Percentiles rank a stretch among this genome's conserved stretches.
These are phyloP conservation scores for Zoanthus sansibaricus DNA, from an alignment of 92 coral and sea anemone species.

Conservation along the genomic window DNA sequence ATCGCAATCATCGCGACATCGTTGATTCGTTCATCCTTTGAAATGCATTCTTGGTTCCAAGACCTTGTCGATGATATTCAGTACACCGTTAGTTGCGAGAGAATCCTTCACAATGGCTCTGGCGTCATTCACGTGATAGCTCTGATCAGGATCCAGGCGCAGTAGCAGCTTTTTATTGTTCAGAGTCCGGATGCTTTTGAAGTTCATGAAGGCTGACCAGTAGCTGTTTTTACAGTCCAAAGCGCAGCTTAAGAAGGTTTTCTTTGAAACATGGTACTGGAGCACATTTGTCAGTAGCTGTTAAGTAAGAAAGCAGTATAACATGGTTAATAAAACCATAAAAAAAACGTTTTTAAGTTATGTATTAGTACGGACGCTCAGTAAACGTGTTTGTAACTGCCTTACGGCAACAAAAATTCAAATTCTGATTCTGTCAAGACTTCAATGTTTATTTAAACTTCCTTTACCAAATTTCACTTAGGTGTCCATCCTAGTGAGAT, in stretches of 20 bases:
- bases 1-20: neutral
- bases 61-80: conserved; percentile 81
- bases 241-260: conserved; percentile 78
- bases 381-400: too few relatives aligned
- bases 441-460: too few relatives aligned
- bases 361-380: too few relatives aligned
- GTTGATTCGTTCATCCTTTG: too few relatives aligned
- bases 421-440: too few relatives aligned
- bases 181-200: conserved; percentile 60
- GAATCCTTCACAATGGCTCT: conserved; percentile 61
- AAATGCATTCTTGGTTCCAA: conserved; percentile 43
- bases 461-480: too few relatives aligned
- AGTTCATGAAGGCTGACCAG: conserved; percentile 82
- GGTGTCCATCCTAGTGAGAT: too few relatives aligned
- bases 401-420: too few relatives aligned
- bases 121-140: conserved; percentile 66
- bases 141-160: conserved; percentile 48
- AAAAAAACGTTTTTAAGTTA: neutral
- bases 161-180: conserved; percentile 66
- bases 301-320: neutral
- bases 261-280: conserved; percentile 63
- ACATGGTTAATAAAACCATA: neutral
- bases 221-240: conserved; percentile 87
- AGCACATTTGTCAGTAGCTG: conserved; percentile 63
- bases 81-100: conserved; percentile 81